Base-by-base conservation (phyloP, 2,113 vertebrate species). In the Sapayoa aenigma region DNA sequence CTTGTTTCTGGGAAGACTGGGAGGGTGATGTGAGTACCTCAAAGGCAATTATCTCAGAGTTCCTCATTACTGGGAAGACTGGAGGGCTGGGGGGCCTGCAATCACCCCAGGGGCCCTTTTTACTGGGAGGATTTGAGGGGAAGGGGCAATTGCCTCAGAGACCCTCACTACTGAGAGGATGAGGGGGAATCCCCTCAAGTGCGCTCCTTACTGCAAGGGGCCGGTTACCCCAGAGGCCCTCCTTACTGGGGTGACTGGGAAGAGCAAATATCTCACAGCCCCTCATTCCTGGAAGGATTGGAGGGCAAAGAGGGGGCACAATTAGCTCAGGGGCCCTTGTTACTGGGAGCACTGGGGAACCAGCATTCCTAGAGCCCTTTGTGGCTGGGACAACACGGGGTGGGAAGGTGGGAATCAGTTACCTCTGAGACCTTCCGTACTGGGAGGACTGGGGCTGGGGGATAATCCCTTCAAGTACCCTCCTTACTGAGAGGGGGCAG, bases 221-320 rank as follows among this genome's bases (percentile, higher is more conserved):
- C 14, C 41, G 14, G 41, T 42, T 42, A 42, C 41, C 41, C 14
- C 42, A 46, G 60, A 58, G 10, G 17, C n/a, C 49, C 41, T 12
- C 23, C 9, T 28, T 37, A 73, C 41, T 73, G n/a, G 23, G 30
- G 23, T 49, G 53, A 28, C 30, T 50, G 35, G 35, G 31, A 35
- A 35, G 53, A 35, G 31, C 17, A 27, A 3, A 20, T 25, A 2
- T 14, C 25, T 24, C 76, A 56, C 35, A 59, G 20, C 1, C 3
- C 12, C 46, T 30, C 1, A 0, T 39, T 71, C n/a, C 41, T 35
- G 65, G 65, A 14, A 58, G 55, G 4, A 25, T 41, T 33, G 42
- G 46, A 7, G 14, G 20, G 27, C 1, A 1, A 58, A 50, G 13
- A 6, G 5, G 50, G 7, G 12, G 4, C 9, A 14, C 49, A 37